Percentiles rank a stretch among this genome's conserved stretches.
Conservation (phyloP, 2,888 invertebrate species). For the Griposia aprilina region DNA sequence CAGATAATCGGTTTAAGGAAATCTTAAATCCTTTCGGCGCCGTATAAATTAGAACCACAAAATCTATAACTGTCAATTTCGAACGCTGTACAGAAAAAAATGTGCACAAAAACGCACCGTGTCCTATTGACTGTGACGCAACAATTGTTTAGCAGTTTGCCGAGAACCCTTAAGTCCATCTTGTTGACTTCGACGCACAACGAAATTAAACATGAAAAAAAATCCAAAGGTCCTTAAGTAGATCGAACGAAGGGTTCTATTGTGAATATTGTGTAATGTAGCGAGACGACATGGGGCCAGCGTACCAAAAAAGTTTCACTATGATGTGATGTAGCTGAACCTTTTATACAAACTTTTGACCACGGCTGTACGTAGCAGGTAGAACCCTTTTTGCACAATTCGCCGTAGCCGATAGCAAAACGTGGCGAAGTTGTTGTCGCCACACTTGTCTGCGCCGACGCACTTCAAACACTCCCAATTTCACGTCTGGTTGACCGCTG, state of each 20-base stretch:
- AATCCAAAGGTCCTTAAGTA: conserved; percentile 83
- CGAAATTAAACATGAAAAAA: conserved; percentile 85
- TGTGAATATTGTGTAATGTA: conserved; percentile 90
- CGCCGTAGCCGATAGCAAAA: conserved; percentile 83
- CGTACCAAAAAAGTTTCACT: conserved; percentile 74
- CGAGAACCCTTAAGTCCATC: conserved; percentile 86
- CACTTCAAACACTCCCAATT: conserved; percentile 86
- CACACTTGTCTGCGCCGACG: conserved; percentile 82
- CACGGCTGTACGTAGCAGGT: conserved; percentile 81
- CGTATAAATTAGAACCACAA: conserved; percentile 77
- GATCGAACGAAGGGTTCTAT: conserved; percentile 87
- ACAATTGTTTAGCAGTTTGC: conserved; percentile 89
- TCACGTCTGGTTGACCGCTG: conserved; percentile 85
- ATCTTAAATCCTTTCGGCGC: conserved; percentile 77
- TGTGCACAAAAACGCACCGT: conserved; percentile 80
- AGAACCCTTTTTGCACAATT: conserved; percentile 90
- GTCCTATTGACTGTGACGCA: conserved; percentile 89
- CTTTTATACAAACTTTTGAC: conserved; percentile 69
- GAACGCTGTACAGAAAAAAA: conserved; percentile 73
- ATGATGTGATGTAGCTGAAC: conserved; percentile 55
- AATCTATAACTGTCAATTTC: conserved; percentile 78
- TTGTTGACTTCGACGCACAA: conserved; percentile 87
- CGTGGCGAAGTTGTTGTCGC: conserved; percentile 82
- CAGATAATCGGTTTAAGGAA: conserved; percentile 75
- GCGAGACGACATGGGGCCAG: conserved; percentile 84